Evolutionary conservation across 1,140 invertebrate genomes (phyloP), one percentile per base, ranked within the genome.

Genomic region (Drosophila nebulosa): DNA sequence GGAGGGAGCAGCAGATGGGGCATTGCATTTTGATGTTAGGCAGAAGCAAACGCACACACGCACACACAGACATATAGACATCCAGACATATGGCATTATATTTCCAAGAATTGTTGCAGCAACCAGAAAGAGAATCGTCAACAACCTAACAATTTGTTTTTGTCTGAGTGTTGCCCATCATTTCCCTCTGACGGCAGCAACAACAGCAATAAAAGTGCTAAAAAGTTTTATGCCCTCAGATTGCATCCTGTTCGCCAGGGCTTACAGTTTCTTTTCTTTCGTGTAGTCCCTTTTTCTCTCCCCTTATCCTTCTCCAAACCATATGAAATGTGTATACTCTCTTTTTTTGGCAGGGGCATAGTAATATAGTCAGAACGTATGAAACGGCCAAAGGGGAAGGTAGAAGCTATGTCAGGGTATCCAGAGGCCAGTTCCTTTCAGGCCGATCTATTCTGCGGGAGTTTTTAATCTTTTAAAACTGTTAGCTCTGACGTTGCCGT

Each of bases 381-480:
- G 30, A 3, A 32, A 32, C 9, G 30, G 9, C 30, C 1, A 12
- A 1, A 32, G 3, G 10, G 1, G 10, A 12, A 30, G 9, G 27
- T 30, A 30, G 0, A 30, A 30, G 7, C 27, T 30, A 4, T 30
- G 1, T 14, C 39, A 21, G 16, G 39, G 39, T 46, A 21, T 46
- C 7, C 18, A 0, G 6, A 42, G 16, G 16, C 18, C 36, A n/a
- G n/a, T n/a, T n/a, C n/a, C n/a, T n/a, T n/a, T n/a, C n/a, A n/a
- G 36, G 14, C 14, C 14, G 14, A 16, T 6, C 14, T 16, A 7
- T 3, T 6, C 7, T 18, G 16, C 39, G 2, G 67, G 70, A 80
- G 10, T 78, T 86, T 85, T 74, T 86, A 81, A 85, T 85, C 81
- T 85, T 81, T 75, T 71, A 76, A 86, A 85, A 80, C 81, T 70